A percentile compares a stretch with the other conserved stretches of the same genome.
These are phyloP conservation scores for Latrodectus hesperus DNA, from an alignment of 2,888 invertebrate species.

Conservation along the genomic window DNA sequence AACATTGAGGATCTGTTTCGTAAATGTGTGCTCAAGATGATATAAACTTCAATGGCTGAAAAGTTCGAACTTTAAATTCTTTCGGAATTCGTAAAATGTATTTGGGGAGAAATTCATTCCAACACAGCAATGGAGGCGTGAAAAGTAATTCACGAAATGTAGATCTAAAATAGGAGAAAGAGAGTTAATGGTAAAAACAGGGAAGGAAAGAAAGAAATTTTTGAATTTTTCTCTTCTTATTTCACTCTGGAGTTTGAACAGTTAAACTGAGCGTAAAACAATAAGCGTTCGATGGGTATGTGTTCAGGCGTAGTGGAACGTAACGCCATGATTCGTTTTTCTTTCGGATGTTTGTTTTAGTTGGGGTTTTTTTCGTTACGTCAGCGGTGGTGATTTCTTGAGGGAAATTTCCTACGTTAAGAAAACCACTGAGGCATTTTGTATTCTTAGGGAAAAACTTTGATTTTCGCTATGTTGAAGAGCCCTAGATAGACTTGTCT, in stretches of 20 bases:
- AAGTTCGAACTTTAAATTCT: slow-evolving; percentile 38
- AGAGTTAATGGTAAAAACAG: background rate
- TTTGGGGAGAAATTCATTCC: slow-evolving; percentile 55
- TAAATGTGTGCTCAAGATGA: too few species aligned
- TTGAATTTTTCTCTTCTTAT: slow-evolving; percentile 29
- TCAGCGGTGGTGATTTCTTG: slow-evolving; percentile 57
- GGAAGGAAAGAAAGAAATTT: slow-evolving; percentile 30
- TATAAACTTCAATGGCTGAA: background rate
- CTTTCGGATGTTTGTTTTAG: background rate
- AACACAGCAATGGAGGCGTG: slow-evolving; percentile 48
- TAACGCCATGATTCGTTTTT: slow-evolving; percentile 32
- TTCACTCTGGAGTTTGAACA: slow-evolving; percentile 52
- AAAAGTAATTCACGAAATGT: slow-evolving; percentile 63
- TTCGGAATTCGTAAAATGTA: slow-evolving; percentile 45
- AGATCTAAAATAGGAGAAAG: slow-evolving; percentile 33
- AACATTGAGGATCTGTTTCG: too few species aligned
- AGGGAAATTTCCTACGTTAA: slow-evolving; percentile 54
- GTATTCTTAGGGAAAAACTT: slow-evolving; percentile 40
- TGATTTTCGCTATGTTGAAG: slow-evolving; percentile 5
- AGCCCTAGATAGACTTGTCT: too few species aligned
- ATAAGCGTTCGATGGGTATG: slow-evolving; percentile 59
- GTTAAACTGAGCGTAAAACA: slow-evolving; percentile 63
- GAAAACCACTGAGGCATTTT: slow-evolving; percentile 59
- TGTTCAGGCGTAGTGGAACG: slow-evolving; percentile 58
- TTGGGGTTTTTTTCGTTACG: slow-evolving; percentile 40